Base-by-base conservation (phyloP, 2,888 invertebrate species). In the Diabrotica balteata region DNA sequence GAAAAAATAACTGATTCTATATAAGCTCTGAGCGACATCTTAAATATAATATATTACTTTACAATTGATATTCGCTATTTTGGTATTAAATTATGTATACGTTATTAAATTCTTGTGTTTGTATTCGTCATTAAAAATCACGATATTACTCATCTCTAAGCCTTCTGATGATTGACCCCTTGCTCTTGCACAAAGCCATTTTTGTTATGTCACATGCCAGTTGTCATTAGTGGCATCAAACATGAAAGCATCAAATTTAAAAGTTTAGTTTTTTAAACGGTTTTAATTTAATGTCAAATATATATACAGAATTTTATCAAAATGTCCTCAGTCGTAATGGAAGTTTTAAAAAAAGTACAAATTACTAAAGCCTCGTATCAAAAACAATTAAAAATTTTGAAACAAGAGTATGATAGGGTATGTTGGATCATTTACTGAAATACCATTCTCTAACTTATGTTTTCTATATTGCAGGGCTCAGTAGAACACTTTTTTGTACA, bases 321-420 rank as follows among this genome's bases (percentile, higher is more conserved):
- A 70, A 61, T 68, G 49, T 60, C 49, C 47, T 66, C 63, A 70
- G 32, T 32, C 4, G 60, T 73, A 57, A 67, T 60, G 60, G 47
- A 69, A 8, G 71, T 77, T 64, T 59, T 75, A 8, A 57, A 63
- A 32, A 72, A 72, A 60, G 73, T 71, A n/a, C 75, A 78, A 67
- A 32, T 71, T 7, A 70, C 63, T 53, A 54, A 61, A 51, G 71
- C 73, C 9, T 75, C 73, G 17, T 76, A 77, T 60, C 74, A 76
- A 52, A 77, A 76, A 68, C 69, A 72, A 63, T 63, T 77, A 32
- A 73, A 72, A 69, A 54, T 69, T 52, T 52, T 77, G 2, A 70
- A 74, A 66, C 70, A 68, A 7, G 45, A 73, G 22, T 77, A 75
- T 67, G 67, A 75, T 46, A 67, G 73, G 71, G 78, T 76, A 64